Evolutionary conservation across 2,113 vertebrate species (phyloP), one percentile per base, ranked within the genome.

Genomic region (Candoia aspera): DNA sequence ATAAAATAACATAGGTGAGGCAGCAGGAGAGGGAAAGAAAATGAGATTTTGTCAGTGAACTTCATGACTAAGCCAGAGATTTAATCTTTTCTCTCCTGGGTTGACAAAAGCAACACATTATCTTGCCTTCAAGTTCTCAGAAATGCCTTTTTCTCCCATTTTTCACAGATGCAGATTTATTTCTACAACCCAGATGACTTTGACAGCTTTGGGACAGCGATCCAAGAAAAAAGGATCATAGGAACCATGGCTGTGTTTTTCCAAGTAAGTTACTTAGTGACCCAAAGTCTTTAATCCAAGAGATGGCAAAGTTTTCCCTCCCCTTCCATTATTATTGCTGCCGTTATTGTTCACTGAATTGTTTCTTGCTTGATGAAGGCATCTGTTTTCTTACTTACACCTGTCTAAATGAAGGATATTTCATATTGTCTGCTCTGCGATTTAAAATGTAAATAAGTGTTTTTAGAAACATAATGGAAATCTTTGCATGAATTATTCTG

Each of bases 131-230:
- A 73, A 4, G 92, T 91, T 94, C 88, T 95, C 91, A 93, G 94
- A 84, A 59, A 33, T 62, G 92, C 91, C 96, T 93, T 93, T 95
- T 88, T 93, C 95, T 88, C 96, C 94, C 92, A 95, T 95, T 96
- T 95, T 62, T 97, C 95, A 97, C 98, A 99, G 99, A 99, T 99
- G 99, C 99, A 99, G 98, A 98, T 99, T 97, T 99, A 99, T 97
- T 99, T 99, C 97, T 99, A 99, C 96, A 99, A 99, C 96, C 98
- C 99, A 1, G 99, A 99, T 57, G 99, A 99, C 97, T 99, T 99
- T 93, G 99, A 99, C 97, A 99, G 98, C 96, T 98, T 99, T 95
- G 98, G 98, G 90, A 97, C 97, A 24, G 98, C 99, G 46, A 98
- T 99, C 96, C 98, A 98, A 91, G 98, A 99, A 96, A 99, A 98